These are phyloP conservation scores for Silurus aristotelis DNA, from an alignment of 2,797 vertebrate species.

Conservation along the genomic window DNA sequence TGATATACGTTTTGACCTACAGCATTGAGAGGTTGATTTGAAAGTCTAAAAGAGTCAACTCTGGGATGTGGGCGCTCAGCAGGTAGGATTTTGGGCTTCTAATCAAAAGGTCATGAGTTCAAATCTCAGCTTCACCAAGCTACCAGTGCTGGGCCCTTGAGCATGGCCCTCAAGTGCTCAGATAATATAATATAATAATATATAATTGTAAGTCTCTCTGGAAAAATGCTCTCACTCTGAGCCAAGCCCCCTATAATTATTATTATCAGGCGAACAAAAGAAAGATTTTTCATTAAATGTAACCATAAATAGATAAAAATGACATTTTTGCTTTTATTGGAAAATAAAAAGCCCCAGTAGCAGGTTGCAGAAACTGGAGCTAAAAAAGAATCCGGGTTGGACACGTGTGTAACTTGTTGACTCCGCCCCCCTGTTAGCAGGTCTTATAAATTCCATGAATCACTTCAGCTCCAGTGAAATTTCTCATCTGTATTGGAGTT, in stretches of 20 bases:
- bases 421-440: neutral
- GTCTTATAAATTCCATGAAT: conserved; percentile 1
- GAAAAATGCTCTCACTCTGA: neutral
- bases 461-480: neutral
- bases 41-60: too few species aligned
- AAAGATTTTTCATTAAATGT: neutral
- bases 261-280: neutral
- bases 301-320: neutral
- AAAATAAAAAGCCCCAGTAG: neutral
- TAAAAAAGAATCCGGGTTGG: neutral
- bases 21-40: too few species aligned
- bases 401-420: neutral
- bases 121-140: too few species aligned
- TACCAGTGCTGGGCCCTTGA: too few species aligned
- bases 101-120: too few species aligned
- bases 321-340: neutral
- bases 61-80: too few species aligned
- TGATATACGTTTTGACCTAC: too few species aligned
- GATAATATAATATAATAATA: too few species aligned
- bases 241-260: too few species aligned
- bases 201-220: too few species aligned
- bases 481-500: neutral
- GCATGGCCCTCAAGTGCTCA: too few species aligned
- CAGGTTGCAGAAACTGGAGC: neutral
- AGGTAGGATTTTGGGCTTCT: too few species aligned